Conservation (phyloP, 2,888 invertebrate species). For the Ichneumon xanthorius region DNA sequence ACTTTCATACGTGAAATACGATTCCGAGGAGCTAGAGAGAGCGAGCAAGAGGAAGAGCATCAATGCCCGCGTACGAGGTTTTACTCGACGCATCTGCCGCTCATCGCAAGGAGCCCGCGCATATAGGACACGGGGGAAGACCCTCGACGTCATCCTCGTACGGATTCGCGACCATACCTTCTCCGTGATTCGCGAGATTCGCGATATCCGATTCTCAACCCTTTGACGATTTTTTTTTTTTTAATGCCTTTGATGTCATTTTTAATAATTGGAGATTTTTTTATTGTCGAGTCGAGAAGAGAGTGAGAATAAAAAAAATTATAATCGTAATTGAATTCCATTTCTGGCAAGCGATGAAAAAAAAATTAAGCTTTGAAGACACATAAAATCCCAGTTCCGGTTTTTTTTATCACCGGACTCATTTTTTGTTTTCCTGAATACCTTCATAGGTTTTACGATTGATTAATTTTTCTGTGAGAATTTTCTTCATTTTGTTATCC, state of each 20-base stretch:
- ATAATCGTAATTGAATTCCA: too few species aligned
- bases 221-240: background rate
- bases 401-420: too few species aligned
- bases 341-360: background rate
- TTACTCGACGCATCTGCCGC: conserved; percentile 56
- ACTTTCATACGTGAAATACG: conserved; percentile 56
- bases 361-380: background rate
- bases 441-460: background rate
- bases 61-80: conserved; percentile 56
- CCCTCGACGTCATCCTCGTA: conserved; percentile 63
- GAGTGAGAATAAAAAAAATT: background rate
- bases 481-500: conserved; percentile 28
- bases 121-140: conserved; percentile 54
- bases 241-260: background rate
- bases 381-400: background rate
- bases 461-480: background rate
- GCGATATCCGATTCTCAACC: background rate
- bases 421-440: too few species aligned
- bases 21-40: conserved; percentile 46
- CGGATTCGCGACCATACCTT: conserved; percentile 53
- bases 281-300: too few species aligned
- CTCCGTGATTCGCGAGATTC: conserved; percentile 65
- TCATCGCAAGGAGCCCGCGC: conserved; percentile 37
- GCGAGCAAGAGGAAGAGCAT: conserved; percentile 44
- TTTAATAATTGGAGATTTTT: background rate